Base-by-base conservation (phyloP, 92 coral and sea anemone genomes). In the Phenganax marumi region DNA sequence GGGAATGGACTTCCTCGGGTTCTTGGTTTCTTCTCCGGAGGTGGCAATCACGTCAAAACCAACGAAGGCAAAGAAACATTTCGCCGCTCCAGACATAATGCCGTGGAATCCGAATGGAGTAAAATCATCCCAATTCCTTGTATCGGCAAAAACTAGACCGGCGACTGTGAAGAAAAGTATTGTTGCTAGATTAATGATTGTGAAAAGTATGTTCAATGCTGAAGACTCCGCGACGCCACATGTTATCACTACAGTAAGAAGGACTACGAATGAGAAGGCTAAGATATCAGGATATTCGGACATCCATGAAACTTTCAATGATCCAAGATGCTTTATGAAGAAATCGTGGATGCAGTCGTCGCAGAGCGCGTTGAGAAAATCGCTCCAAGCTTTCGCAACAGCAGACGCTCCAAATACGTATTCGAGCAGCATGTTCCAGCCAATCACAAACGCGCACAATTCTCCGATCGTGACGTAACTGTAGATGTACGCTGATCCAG, bases 21-120 rank as follows among this genome's bases (percentile, higher is more conserved):
- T 89, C 82, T 75, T 88, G 63, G 97, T 91, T 68, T 95, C 98
- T 62, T 95, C 98, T 22, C 97, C 97, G 8, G 93, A 90, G 50
- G 92, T 92, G 0, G 97, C 98, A 52, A 95, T 90, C 17, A 95
- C 92, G 73, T 95, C 98, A 73, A 95, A 95, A 12, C 98, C 98
- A 81, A 92, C 93, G 52, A 95, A 95, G 7, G 91, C 92, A 79
- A 90, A 95, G 85, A 95, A 95, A 25, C 97, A 89, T 1, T 93
- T 95, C 0, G 98, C 98, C 0, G 98, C 97, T 6, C 97, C 98
- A 11, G 97, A 87, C 62, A 95, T 69, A 11, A 90, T 87, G 9
- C 98, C 98, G 56, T 92, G 86, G 52, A 89, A 66, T 0, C 98
- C 97, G 56, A 81, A 95, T 71, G 98, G 98, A 12, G 85, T 22